Evolutionary conservation across 2,113 vertebrate species (phyloP).

Genomic region (Mastomys natalensis): DNA sequence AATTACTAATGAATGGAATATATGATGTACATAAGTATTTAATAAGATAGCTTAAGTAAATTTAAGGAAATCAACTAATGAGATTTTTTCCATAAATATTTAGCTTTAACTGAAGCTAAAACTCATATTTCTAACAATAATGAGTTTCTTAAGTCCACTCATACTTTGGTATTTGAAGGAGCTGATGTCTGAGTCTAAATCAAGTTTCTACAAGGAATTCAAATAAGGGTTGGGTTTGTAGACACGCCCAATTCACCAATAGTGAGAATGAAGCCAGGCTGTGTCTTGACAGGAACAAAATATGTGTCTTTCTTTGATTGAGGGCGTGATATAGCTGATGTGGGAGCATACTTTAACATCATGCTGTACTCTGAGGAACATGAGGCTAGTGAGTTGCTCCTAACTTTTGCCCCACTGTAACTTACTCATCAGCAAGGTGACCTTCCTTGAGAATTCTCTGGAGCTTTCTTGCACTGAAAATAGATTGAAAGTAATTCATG

Average conservation of each 20-base stretch:
- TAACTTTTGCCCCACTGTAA: neutral
- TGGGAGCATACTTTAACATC: no score
- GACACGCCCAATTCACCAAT: neutral
- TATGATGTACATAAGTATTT: neutral
- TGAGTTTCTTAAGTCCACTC: neutral
- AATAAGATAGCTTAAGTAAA: neutral
- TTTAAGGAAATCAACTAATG: neutral
- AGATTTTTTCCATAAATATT: neutral
- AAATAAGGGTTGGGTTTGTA: neutral
- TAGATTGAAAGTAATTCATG: neutral
- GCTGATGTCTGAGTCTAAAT: neutral
- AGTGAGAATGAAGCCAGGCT: neutral
- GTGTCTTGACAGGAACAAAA: neutral
- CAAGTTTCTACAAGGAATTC: constrained; percentile 28
- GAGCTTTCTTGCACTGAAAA: neutral
- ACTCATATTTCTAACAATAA: neutral
- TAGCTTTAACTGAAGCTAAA: neutral
- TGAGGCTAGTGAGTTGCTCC: accelerated
- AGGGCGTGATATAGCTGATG: neutral
- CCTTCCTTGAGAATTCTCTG: neutral
- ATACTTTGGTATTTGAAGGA: neutral
- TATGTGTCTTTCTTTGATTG: neutral
- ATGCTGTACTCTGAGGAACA: neutral
- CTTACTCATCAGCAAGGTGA: neutral
- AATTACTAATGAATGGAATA: neutral